phyloP scores from a whole-genome alignment of 1,140 invertebrate species.

The Anoplophora glabripennis region DNA sequence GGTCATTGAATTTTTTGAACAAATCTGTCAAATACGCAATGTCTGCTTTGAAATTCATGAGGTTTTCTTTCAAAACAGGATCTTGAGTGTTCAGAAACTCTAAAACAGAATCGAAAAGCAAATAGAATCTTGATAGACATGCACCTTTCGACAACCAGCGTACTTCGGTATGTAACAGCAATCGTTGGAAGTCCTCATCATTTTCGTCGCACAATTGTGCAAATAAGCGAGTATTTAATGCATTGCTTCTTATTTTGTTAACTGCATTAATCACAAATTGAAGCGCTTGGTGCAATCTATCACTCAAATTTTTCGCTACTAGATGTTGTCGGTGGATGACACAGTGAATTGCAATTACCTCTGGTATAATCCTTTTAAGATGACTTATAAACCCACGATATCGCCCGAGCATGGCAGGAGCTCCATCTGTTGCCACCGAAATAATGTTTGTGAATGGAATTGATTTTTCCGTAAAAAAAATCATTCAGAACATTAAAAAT shows the following conservation, averaged over 20 bases:
- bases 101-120: conserved; percentile 12
- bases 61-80: too few relatives aligned
- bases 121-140: conserved; percentile 16
- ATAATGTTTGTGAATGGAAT: conserved; percentile 36
- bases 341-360: conserved; percentile 1
- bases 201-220: conserved; percentile 41
- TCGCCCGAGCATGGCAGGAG: conserved; percentile 33
- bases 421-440: conserved; percentile 33
- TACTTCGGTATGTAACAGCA: conserved; percentile 45
- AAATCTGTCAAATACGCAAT: conserved; percentile 41
- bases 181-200: conserved; percentile 44
- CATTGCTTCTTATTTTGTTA: conserved; percentile 37
- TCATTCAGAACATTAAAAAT: conserved; percentile 46
- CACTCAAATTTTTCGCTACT: conserved; percentile 22
- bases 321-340: conserved; percentile 5
- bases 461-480: conserved; percentile 13
- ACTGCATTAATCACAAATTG: conserved; percentile 34
- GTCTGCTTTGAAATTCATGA: conserved; percentile 12
- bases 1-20: conserved; percentile 36
- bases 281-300: conserved; percentile 17
- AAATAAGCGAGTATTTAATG: conserved; percentile 42
- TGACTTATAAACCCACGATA: conserved; percentile 27
- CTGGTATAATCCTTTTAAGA: conserved; percentile 18
- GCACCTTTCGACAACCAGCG: conserved; percentile 18
- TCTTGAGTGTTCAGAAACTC: conserved; percentile 18